Conservation (phyloP, 1,140 invertebrate genomes). For the Heliconius hewitsoni region DNA sequence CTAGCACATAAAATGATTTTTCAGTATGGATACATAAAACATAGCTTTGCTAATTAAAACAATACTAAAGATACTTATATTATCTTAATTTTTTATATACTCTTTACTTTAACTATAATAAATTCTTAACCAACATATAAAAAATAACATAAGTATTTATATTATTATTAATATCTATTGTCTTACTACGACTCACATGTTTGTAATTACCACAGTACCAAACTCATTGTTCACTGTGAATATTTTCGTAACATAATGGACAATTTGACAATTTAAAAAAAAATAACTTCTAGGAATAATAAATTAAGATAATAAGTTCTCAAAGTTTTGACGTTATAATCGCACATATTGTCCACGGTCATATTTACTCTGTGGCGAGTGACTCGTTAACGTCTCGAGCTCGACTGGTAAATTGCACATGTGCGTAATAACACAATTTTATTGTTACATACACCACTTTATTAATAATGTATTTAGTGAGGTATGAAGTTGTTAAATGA, state of each 20-base stretch:
- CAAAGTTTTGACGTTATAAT: conserved; percentile 30
- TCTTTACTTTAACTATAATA: no score
- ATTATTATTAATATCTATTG: background rate
- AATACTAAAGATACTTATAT: background rate
- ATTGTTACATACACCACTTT: conserved; percentile 32
- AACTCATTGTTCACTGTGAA: background rate
- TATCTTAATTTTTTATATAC: no score
- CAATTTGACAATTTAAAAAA: background rate
- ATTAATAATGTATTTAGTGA: conserved; percentile 30
- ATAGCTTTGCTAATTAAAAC: no score
- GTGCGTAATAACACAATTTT: conserved; percentile 33
- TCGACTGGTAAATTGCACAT: conserved; percentile 23
- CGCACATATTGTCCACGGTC: conserved; percentile 23
- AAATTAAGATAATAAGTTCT: conserved; percentile 7
- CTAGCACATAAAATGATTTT: no score
- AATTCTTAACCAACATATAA: no score
- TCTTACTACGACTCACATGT: background rate
- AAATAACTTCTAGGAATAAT: background rate
- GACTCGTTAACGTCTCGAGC: conserved; percentile 22
- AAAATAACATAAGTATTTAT: no score
- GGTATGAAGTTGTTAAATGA: conserved; percentile 22
- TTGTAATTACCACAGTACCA: background rate
- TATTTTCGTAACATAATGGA: background rate
- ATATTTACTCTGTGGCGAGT: conserved; percentile 29
- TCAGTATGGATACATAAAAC: no score